A percentile compares a stretch with the other conserved stretches of the same genome.
These are phyloP conservation scores for Babyrousa celebensis DNA, from an alignment of 2,797 vertebrate genomes.

Conservation along the genomic window DNA sequence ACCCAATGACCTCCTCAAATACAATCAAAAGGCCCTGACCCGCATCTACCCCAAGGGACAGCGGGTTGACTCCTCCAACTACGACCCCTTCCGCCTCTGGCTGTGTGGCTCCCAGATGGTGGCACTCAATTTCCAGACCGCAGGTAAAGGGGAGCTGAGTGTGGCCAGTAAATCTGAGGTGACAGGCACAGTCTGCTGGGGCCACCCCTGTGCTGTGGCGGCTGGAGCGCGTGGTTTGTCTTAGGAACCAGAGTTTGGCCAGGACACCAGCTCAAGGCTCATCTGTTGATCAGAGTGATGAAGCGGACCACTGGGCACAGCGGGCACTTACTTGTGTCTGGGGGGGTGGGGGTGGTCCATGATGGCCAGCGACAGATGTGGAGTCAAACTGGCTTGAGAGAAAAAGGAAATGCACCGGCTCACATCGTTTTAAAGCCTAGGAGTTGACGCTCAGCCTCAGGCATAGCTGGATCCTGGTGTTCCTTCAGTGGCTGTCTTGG, in stretches of 20 bases:
- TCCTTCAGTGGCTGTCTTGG: neutral
- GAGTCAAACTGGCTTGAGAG: neutral
- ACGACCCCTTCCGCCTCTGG: constrained; percentile 97
- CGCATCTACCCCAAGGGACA: constrained; percentile 98
- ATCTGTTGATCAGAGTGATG: neutral
- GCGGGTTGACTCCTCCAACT: constrained; percentile 98
- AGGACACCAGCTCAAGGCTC: neutral
- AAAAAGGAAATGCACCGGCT: neutral
- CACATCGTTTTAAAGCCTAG: neutral
- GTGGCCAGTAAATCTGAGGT: neutral
- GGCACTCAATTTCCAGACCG: constrained; percentile 98
- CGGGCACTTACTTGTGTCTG: neutral
- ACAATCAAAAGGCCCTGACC: constrained; percentile 97
- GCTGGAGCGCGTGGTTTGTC: neutral
- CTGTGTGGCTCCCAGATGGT: constrained; percentile 97
- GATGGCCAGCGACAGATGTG: neutral
- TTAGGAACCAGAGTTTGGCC: neutral
- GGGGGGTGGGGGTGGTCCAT: neutral
- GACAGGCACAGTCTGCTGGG: neutral
- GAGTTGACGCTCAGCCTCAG: neutral
- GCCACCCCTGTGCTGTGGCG: accelerated
- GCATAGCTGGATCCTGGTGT: neutral
- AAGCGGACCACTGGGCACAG: neutral
- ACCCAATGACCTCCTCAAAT: constrained; percentile 93
- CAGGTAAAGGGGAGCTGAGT: constrained; percentile 91